Evolutionary conservation across 2,797 vertebrate species (phyloP), one percentile per base, ranked within the genome.

Genomic region (Cichlasoma orientale): DNA sequence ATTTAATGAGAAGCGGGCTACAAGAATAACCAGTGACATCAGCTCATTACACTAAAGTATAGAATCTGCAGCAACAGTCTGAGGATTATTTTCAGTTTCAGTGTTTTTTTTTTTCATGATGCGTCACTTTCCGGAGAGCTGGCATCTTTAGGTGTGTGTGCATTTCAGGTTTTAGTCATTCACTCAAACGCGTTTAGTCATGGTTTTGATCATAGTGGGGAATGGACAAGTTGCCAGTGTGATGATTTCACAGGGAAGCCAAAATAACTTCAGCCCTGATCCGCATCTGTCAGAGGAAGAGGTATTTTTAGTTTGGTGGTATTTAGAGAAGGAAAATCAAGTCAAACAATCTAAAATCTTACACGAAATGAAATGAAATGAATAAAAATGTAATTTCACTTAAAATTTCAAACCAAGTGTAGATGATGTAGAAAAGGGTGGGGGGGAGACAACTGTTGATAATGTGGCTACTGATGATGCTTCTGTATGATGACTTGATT

Each of bases 181-280:
- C 79, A 80, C 83, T 89, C 84, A 80, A 5, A 18, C 4, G 5
- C 69, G 69, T 82, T 90, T 84, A 79, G 78, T 80, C 36, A 79
- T 19, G 56, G 57, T 72, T 76, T 83, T 85, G 72, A 89, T 87
- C 85, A 87, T 1, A 56, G 41, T 12, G 58, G 66, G 56, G 38
- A 54, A 72, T 12, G 16, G 25, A 75, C 36, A 41, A 50, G 54
- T 68, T 44, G 29, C 25, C 56, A 72, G 69, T 27, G 44, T 13
- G 59, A 63, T 72, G 1, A 18, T 57, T 80, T 78, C 25, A 72
- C 52, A 76, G 1, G 29, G 41, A 2, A 69, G 75, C 36, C 68
- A 84, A 89, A 84, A 81, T 78, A 79, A 54, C 50, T 74, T 23
- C 19, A 53, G 1, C 16, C 50, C 36, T 11, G 52, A 36, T 55